phyloP scores from a whole-genome alignment of 2,888 invertebrate genomes.

The Esperia sulphurella region DNA sequence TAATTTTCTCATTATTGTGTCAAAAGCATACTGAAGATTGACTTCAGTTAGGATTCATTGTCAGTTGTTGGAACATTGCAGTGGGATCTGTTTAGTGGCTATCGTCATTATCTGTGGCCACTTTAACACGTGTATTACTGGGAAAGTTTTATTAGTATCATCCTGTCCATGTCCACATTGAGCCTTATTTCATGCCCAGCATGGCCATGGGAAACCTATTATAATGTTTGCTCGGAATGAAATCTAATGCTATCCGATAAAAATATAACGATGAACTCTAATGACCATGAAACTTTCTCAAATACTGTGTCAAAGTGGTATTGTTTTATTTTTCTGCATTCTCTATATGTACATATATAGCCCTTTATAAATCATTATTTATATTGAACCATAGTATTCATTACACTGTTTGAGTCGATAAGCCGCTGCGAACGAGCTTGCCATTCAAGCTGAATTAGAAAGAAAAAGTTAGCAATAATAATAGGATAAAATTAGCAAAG shows the following conservation, averaged over 20 bases:
- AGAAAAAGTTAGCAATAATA: constrained; percentile 59
- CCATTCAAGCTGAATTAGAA: constrained; percentile 46
- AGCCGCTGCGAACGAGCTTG: constrained; percentile 21
- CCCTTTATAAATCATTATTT: constrained; percentile 22
- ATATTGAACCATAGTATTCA: constrained; percentile 4
- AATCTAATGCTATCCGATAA: background rate
- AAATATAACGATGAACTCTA: constrained; percentile 6
- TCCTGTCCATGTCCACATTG: too few species aligned
- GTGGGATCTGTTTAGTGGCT: constrained; percentile 9
- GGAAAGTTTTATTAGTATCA: too few species aligned
- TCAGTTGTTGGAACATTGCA: constrained; percentile 15
- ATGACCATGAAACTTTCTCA: constrained; percentile 17
- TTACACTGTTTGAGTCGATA: constrained; percentile 12
- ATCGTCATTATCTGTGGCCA: constrained; percentile 11
- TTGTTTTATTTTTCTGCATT: constrained; percentile 37
- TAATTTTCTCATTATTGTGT: constrained; percentile 4
- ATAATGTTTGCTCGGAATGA: too few species aligned
- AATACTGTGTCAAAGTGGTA: constrained; percentile 41
- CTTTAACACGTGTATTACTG: constrained; percentile 14
- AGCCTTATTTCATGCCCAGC: too few species aligned
- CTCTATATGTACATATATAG: constrained; percentile 42
- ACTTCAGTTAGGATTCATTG: constrained; percentile 11
- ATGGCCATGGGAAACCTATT: too few species aligned
- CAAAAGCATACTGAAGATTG: background rate
- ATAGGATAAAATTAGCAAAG: constrained; percentile 57